Evolutionary conservation across 2,113 vertebrate species (phyloP).

Genomic region (Acrocephalus arundinaceus): DNA sequence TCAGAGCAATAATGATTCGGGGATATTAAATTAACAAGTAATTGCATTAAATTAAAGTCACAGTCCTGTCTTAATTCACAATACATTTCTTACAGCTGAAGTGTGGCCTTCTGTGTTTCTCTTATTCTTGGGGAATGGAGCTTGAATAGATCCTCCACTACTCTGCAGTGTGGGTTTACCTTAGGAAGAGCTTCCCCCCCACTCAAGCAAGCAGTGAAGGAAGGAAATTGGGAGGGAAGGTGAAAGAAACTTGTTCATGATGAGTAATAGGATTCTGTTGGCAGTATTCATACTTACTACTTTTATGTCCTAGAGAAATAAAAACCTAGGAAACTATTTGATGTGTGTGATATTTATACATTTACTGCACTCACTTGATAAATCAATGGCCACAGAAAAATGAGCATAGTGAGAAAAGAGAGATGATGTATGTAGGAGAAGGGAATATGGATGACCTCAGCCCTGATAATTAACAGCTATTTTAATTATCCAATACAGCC

Average conservation of each 20-base stretch:
- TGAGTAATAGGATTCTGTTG: neutral
- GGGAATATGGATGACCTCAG: neutral
- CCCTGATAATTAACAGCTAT: neutral
- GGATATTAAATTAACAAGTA: slow-evolving; percentile 34
- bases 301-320: neutral
- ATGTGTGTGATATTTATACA: neutral
- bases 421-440: neutral
- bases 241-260: neutral
- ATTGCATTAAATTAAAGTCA: slow-evolving; percentile 15
- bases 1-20: neutral
- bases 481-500: neutral
- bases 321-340: neutral
- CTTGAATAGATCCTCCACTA: neutral
- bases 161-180: neutral
- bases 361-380: neutral
- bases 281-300: neutral
- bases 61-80: neutral
- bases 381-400: neutral
- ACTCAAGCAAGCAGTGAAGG: neutral
- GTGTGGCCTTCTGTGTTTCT: neutral
- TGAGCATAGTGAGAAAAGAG: neutral
- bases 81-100: neutral
- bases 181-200: neutral
- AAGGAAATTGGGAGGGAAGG: neutral
- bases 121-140: neutral